Percentiles rank a stretch among this genome's conserved stretches.
Evolutionary conservation across 2,888 invertebrate species (phyloP).

Genomic region (Thalpophila matura): DNA sequence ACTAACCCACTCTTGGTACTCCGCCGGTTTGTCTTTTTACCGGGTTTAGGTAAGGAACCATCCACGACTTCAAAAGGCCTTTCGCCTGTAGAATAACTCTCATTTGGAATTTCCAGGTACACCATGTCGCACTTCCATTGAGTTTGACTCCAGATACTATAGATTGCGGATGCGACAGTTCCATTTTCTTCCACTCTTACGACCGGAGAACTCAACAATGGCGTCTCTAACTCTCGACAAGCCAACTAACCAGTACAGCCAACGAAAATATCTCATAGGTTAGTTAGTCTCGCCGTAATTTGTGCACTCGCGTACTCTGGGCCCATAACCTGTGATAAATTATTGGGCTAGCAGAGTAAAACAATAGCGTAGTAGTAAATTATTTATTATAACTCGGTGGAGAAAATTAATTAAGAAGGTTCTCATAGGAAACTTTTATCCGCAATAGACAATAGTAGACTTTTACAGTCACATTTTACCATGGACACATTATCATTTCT

Average conservation of each 20-base stretch:
- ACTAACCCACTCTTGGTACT: not conserved
- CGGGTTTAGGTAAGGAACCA: slow-evolving; percentile 4
- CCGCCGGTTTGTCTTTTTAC: slow-evolving; percentile 4
- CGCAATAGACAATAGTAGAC: too few species aligned
- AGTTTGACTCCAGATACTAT: not conserved
- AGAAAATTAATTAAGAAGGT: too few species aligned
- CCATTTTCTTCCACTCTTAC: not conserved
- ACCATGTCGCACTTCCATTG: slow-evolving; percentile 13
- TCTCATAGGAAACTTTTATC: too few species aligned
- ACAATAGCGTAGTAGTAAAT: too few species aligned
- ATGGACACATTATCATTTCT: too few species aligned
- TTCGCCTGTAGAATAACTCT: not conserved
- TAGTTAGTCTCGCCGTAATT: not conserved
- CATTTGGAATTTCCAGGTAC: slow-evolving; percentile 13
- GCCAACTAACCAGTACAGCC: slow-evolving; percentile 1
- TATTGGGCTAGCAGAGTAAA: too few species aligned
- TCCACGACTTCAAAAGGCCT: not conserved
- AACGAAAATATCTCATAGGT: not conserved
- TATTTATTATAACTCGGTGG: too few species aligned
- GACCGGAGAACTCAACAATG: not conserved
- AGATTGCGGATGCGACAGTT: not conserved
- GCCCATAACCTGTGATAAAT: not conserved
- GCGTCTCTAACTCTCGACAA: not conserved
- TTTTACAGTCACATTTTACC: too few species aligned
- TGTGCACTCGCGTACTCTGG: not conserved